phyloP scores from a whole-genome alignment of 2,797 vertebrate genomes.

The Podargus strigoides region DNA sequence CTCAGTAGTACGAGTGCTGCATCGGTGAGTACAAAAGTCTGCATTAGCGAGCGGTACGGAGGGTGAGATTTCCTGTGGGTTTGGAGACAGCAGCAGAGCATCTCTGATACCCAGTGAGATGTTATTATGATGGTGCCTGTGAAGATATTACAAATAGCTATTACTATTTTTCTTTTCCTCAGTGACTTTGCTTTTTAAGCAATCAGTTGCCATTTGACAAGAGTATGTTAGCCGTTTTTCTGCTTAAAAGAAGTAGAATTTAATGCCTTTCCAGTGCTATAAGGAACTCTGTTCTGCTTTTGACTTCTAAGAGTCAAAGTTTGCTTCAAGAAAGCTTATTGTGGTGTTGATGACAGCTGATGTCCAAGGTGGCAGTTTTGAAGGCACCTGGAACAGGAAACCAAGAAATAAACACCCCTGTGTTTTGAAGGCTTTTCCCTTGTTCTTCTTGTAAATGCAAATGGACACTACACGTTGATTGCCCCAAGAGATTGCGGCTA shows the following conservation, averaged over 20 bases:
- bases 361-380: background rate
- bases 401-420: background rate
- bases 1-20: background rate
- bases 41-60: fast-evolving
- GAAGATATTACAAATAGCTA: background rate
- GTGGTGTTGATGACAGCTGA: background rate
- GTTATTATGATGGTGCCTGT: background rate
- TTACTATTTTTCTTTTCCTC: background rate
- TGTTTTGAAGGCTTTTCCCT: background rate
- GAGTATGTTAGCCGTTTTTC: background rate
- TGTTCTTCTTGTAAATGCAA: background rate
- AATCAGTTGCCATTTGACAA: background rate
- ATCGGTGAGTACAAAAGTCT: background rate
- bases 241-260: background rate
- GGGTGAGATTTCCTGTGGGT: background rate
- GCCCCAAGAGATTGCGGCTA: background rate
- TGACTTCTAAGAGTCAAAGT: background rate
- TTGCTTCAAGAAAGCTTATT: background rate
- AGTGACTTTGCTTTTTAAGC: background rate
- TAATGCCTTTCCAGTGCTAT: background rate
- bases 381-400: background rate
- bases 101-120: background rate
- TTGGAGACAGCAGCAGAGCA: background rate
- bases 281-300: background rate
- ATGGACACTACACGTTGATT: fast-evolving